Conservation (phyloP, 2,888 invertebrate genomes). For the Scaptomyza parva region DNA sequence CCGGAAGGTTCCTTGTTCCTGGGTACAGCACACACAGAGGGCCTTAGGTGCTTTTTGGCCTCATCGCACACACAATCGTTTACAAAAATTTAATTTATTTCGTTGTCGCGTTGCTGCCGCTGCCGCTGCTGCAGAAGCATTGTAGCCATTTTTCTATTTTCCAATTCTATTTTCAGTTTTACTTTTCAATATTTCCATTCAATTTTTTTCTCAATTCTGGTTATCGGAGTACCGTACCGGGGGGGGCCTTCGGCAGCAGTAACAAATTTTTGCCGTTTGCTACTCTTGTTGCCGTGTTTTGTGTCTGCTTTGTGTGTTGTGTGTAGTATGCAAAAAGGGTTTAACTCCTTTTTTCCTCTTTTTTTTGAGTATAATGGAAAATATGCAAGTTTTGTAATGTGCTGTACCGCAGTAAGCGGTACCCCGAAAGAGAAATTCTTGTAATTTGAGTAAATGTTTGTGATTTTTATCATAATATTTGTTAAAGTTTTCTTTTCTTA, state of each 20-base stretch:
- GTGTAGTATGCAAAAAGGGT: constrained; percentile 64
- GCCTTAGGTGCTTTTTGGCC: constrained; percentile 65
- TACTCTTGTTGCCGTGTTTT: constrained; percentile 64
- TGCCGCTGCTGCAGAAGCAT: constrained; percentile 43
- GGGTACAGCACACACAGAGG: background rate
- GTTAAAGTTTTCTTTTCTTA: too few species aligned
- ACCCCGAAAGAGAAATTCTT: too few species aligned
- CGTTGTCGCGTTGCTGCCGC: constrained; percentile 45
- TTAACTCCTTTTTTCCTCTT: constrained; percentile 39
- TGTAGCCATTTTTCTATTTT: constrained; percentile 70
- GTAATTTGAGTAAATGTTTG: too few species aligned
- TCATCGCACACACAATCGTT: constrained; percentile 73
- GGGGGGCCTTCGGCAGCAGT: too few species aligned
- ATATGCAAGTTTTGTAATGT: constrained; percentile 26
- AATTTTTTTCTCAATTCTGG: constrained; percentile 26
- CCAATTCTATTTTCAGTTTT: constrained; percentile 70
- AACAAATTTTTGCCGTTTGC: constrained; percentile 63
- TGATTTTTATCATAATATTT: too few species aligned
- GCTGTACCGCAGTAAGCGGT: constrained; percentile 24
- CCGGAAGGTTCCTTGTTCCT: background rate
- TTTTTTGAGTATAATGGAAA: constrained; percentile 10
- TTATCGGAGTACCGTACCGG: constrained; percentile 49
- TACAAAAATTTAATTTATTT: constrained; percentile 81
- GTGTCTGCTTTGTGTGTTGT: constrained; percentile 44
- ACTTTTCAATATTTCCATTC: constrained; percentile 59